Base-by-base conservation (phyloP, 2,888 invertebrate genomes). In the Nebria brevicollis region DNA sequence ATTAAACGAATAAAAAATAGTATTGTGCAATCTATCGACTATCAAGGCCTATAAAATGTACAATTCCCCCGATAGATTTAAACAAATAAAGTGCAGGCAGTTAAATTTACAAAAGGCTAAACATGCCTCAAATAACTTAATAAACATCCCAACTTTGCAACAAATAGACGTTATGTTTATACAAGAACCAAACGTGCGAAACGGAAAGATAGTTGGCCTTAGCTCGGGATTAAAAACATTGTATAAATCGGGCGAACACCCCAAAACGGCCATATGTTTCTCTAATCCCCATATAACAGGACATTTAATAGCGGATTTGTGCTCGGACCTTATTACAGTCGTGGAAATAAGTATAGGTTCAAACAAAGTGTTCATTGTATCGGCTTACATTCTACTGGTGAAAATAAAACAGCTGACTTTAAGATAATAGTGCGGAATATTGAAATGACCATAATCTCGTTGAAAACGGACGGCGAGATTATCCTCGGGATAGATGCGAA, bases 1-100 rank as follows among this genome's bases (percentile, higher is more conserved):
- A 68, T 26, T 10, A 68, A 68, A 26, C 20, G 68, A 15, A n/a
- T 68, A 10, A 68, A 68, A 15, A 66, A 68, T 25, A 68, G 68
- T n/a, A 66, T 66, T 20, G 13, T 6, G 7, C 15, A 66, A n/a
- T 15, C 15, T 66, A 66, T 66, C 4, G 66, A 66, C 66, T 66
- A 66, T 13, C 15, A 66, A 7, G 66, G 43, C 43, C 43, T 6
- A 43, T 43, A 43, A 43, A 43, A 43, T 6, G 8, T 5, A 6
- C 6, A 43, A 43, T 6, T 6, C 8, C 8, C 8, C 43, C 8
- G 11, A 66, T 66, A 66, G 66, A 6, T 20, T 15, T 15, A 20
- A 20, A 66, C 66, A 66, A 66, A 66, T 66, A 5, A 66, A n/a
- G 11, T 20, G 66, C 6, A 13, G 66, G 11, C 66, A 66, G 13